phyloP scores from a whole-genome alignment of 2,888 invertebrate species.

The Polia nebulosa region DNA sequence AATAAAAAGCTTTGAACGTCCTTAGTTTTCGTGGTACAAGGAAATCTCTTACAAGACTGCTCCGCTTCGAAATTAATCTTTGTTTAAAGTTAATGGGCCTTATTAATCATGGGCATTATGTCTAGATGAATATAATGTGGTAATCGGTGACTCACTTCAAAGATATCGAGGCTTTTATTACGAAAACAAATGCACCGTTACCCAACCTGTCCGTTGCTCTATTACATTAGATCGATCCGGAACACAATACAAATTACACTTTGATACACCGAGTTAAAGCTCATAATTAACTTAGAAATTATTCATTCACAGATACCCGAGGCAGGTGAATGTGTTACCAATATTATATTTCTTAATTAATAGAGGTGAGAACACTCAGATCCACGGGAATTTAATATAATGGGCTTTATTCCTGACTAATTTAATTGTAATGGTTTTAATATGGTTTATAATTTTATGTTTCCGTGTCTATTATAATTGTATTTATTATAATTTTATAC shows the following conservation, averaged over 20 bases:
- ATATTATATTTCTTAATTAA: conserved; percentile 83
- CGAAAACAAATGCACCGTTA: conserved; percentile 87
- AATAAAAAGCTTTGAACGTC: conserved; percentile 37
- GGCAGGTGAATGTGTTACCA: conserved; percentile 86
- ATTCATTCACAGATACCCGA: conserved; percentile 42
- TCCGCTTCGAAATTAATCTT: conserved; percentile 85
- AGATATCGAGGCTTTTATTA: conserved; percentile 84
- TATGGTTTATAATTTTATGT: conserved; percentile 53
- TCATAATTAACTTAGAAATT: conserved; percentile 40
- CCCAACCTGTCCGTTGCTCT: conserved; percentile 74
- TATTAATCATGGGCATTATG: conserved; percentile 88
- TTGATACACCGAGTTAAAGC: conserved; percentile 63
- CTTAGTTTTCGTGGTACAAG: conserved; percentile 71
- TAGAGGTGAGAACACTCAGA: conserved; percentile 75
- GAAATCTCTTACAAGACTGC: conserved; percentile 70
- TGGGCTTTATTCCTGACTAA: conserved; percentile 60
- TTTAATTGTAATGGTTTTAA: conserved; percentile 61
- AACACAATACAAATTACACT: conserved; percentile 63
- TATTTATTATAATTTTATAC: conserved; percentile 38
- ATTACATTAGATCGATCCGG: conserved; percentile 64
- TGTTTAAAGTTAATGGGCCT: conserved; percentile 88
- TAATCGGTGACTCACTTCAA: conserved; percentile 84
- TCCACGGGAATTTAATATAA: conserved; percentile 71
- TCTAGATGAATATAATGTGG: conserved; percentile 85
- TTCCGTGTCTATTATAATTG: conserved; percentile 44